Conservation (phyloP, 2,888 invertebrate genomes). For the Acanthopleura granulata region DNA sequence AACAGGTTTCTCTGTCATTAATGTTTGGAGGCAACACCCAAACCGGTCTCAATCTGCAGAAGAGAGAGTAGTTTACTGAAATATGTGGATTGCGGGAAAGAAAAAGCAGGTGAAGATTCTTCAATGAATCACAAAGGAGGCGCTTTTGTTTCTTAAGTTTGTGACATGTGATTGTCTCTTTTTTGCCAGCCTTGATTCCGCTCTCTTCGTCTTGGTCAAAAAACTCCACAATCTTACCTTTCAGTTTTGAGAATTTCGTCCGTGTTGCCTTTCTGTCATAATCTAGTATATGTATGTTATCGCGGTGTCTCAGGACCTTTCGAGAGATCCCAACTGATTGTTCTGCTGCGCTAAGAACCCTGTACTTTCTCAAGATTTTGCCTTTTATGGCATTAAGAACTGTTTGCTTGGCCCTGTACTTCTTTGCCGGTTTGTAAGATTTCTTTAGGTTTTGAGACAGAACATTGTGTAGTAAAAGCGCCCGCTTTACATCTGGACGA, state of each 20-base stretch:
- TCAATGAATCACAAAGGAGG: neutral
- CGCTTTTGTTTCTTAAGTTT: neutral
- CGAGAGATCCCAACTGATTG: neutral
- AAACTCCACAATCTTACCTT: neutral
- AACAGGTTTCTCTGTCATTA: constrained; percentile 3
- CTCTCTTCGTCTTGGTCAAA: neutral
- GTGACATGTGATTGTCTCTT: neutral
- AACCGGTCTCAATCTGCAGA: neutral
- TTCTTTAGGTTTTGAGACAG: too few species aligned
- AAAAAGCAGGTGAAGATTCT: neutral
- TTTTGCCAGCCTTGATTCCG: neutral
- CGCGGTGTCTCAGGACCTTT: neutral
- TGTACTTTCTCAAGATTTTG: neutral
- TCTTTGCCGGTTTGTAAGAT: too few species aligned
- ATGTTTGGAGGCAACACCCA: too few species aligned
- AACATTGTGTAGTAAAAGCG: too few species aligned
- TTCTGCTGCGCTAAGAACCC: neutral
- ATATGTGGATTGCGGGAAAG: neutral
- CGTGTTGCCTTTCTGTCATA: neutral
- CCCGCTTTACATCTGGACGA: too few species aligned
- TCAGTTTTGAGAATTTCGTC: neutral
- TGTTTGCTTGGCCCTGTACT: too few species aligned
- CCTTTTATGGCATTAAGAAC: neutral
- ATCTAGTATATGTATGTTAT: neutral
- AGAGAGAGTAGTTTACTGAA: neutral